Evolutionary conservation across 2,797 vertebrate species (phyloP).

Genomic region (Anableps anableps): DNA sequence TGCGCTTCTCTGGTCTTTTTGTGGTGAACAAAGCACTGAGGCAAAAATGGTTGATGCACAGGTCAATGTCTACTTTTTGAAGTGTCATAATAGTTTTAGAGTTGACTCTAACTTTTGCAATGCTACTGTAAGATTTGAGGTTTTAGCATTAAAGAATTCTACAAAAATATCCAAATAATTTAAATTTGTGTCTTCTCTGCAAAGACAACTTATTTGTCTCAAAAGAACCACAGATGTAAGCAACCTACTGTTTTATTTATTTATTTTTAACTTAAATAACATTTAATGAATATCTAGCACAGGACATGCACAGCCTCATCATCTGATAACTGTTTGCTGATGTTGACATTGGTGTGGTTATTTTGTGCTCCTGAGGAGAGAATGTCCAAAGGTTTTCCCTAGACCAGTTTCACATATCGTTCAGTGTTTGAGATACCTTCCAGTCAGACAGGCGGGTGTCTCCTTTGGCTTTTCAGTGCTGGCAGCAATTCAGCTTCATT

Average conservation of each 20-base stretch:
- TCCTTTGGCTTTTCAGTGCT: background rate
- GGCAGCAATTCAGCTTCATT: slow-evolving; percentile 3
- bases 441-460: background rate
- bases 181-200: background rate
- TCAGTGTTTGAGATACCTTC: background rate
- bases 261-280: background rate
- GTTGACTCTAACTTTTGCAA: background rate
- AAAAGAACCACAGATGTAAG: background rate
- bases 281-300: background rate
- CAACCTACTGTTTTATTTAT: background rate
- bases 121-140: background rate
- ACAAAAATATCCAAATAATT: background rate
- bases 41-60: background rate
- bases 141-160: background rate
- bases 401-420: background rate
- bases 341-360: background rate
- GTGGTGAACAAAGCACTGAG: background rate
- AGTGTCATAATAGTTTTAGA: background rate
- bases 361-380: slow-evolving; percentile 3
- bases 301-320: background rate
- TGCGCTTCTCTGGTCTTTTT: background rate
- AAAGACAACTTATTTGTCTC: background rate
- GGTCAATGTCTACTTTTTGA: background rate
- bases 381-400: slow-evolving; percentile 2
- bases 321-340: slow-evolving; percentile 4